Percentiles rank a stretch among this genome's conserved stretches.
Conservation (phyloP, 2,888 invertebrate genomes). For the Acanthosoma haemorrhoidale region DNA sequence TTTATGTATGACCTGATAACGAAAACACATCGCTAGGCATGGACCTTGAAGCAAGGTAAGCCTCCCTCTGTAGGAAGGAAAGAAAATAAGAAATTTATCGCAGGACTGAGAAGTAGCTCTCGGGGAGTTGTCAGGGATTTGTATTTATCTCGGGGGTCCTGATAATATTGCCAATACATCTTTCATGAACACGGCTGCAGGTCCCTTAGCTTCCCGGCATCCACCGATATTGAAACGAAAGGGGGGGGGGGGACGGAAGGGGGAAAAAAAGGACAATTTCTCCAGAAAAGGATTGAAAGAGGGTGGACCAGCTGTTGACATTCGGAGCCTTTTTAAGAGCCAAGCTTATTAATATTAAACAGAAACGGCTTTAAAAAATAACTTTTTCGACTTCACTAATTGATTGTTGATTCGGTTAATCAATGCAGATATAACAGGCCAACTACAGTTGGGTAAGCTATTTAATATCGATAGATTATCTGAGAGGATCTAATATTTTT, state of each 20-base stretch:
- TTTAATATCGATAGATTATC: no score
- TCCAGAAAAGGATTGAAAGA: neutral
- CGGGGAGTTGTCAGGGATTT: conserved; percentile 6
- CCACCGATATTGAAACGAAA: neutral
- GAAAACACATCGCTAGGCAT: neutral
- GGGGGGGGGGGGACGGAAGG: no score
- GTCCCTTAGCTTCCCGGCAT: neutral
- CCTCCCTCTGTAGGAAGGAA: neutral
- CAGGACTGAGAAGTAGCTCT: no score
- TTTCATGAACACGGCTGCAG: conserved; percentile 7
- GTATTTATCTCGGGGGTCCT: neutral
- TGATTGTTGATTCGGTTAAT: no score
- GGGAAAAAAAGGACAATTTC: conserved; percentile 1
- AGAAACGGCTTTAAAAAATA: no score
- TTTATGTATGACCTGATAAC: neutral
- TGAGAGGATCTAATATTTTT: no score
- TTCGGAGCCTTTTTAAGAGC: no score
- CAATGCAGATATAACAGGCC: no score
- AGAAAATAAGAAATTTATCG: conserved; percentile 9
- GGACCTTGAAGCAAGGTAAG: neutral
- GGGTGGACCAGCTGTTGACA: neutral
- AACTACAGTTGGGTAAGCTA: no score
- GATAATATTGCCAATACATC: neutral
- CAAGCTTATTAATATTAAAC: neutral
- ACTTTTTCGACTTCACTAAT: no score